These are phyloP conservation scores for Lissonota sp. DNA, from an alignment of 2,888 invertebrate species.

Conservation along the genomic window DNA sequence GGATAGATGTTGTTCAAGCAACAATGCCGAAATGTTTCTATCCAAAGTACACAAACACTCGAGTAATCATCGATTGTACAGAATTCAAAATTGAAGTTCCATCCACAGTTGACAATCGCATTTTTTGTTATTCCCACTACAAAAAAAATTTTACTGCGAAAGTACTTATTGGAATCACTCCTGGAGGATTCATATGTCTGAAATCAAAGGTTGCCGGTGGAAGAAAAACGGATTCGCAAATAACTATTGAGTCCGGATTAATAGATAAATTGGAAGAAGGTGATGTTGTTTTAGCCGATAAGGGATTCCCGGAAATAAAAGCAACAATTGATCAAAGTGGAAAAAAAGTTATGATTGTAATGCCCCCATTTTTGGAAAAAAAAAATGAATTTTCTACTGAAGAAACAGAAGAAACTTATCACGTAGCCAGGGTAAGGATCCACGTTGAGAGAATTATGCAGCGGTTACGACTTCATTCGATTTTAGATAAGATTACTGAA, in stretches of 20 bases:
- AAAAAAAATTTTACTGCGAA: conserved; percentile 50
- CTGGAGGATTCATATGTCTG: conserved; percentile 47
- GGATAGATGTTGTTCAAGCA: conserved; percentile 18
- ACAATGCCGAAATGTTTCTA: conserved; percentile 51
- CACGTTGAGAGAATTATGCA: conserved; percentile 52
- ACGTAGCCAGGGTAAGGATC: conserved; percentile 27
- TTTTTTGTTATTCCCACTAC: conserved; percentile 49
- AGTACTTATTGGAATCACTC: conserved; percentile 53
- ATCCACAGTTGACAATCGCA: conserved; percentile 33
- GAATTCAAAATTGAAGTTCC: conserved; percentile 56
- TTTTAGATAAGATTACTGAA: conserved; percentile 33
- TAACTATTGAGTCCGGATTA: conserved; percentile 48
- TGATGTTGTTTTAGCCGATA: conserved; percentile 52
- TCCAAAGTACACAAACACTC: conserved; percentile 23
- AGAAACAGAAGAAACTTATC: conserved; percentile 35
- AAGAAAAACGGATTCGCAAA: conserved; percentile 43
- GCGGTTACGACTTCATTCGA: conserved; percentile 22
- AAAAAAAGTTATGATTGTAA: conserved; percentile 31
- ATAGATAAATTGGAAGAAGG: conserved; percentile 41
- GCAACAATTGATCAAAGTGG: conserved; percentile 40
- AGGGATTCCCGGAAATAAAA: conserved; percentile 47
- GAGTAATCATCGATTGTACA: conserved; percentile 58
- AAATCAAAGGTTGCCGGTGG: conserved; percentile 43
- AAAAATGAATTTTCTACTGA: conserved; percentile 24
- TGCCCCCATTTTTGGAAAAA: conserved; percentile 35